Evolutionary conservation across 1,140 invertebrate genomes (phyloP).

Genomic region (Ostrea denselamellosa): DNA sequence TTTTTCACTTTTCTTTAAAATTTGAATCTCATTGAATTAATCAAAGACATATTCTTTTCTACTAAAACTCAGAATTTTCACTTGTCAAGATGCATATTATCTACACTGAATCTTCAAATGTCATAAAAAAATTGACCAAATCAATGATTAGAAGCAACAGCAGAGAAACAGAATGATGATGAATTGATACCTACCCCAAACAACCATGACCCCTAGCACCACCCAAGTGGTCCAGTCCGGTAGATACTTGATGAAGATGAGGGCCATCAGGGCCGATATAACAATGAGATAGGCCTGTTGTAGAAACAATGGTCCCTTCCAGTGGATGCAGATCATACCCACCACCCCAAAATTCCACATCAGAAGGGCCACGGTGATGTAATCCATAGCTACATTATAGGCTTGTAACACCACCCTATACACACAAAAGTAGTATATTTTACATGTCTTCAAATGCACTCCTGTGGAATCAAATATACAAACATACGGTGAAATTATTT

Average conservation of each 20-base stretch:
- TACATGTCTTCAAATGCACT: no score
- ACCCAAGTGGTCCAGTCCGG: conserved; percentile 99
- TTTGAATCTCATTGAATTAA: no score
- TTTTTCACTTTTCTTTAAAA: no score
- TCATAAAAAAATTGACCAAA: no score
- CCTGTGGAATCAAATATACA: no score
- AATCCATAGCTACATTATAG: conserved; percentile 98
- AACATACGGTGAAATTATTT: no score
- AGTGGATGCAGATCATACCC: conserved; percentile 99
- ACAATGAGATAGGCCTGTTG: conserved; percentile 99
- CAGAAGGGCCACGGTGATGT: conserved; percentile 91
- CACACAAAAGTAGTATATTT: conserved; percentile 14
- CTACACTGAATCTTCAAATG: no score
- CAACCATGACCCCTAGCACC: conserved; percentile 96
- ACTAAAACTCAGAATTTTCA: no score
- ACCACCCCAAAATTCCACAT: conserved; percentile 99
- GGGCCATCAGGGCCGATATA: conserved; percentile 97
- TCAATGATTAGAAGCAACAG: no score
- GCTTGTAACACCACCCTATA: conserved; percentile 93
- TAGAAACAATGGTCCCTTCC: conserved; percentile 95
- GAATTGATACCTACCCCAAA: conserved; percentile 90
- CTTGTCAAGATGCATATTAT: no score
- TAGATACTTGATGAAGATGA: conserved; percentile 99
- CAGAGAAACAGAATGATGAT: no score
- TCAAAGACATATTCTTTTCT: no score